A percentile compares a stretch with the other conserved stretches of the same genome.
phyloP scores from a whole-genome alignment of 2,113 vertebrate genomes.

The Clupea harengus region DNA sequence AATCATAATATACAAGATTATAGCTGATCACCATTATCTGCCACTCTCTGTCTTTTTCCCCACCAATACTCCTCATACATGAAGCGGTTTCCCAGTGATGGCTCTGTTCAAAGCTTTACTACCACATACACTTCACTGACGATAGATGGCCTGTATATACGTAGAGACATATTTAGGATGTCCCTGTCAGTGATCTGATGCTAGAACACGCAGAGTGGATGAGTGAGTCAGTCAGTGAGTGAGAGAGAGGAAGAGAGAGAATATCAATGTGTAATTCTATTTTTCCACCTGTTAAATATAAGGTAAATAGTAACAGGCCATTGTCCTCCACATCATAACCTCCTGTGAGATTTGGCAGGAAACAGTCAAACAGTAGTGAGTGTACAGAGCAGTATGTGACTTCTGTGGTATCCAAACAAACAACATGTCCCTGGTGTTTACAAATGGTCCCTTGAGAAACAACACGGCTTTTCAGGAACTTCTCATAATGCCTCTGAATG shows the following conservation, averaged over 20 bases:
- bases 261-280: background rate
- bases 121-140: background rate
- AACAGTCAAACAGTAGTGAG: background rate
- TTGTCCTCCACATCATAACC: background rate
- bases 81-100: background rate
- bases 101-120: background rate
- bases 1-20: background rate
- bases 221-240: too few species aligned
- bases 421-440: constrained; percentile 16
- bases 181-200: background rate
- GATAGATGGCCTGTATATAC: background rate
- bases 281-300: background rate
- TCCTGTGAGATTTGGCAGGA: background rate
- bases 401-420: constrained; percentile 7
- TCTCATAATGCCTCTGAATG: constrained; percentile 20
- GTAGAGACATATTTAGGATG: background rate
- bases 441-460: constrained; percentile 11
- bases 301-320: background rate
- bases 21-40: background rate
- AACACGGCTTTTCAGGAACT: constrained; percentile 40
- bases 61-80: background rate
- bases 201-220: background rate
- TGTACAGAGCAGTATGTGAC: constrained; percentile 8
- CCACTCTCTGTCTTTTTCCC: background rate
- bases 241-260: background rate